Conservation (phyloP, 2,888 invertebrate species). For the Dicyrtoma fusca region DNA sequence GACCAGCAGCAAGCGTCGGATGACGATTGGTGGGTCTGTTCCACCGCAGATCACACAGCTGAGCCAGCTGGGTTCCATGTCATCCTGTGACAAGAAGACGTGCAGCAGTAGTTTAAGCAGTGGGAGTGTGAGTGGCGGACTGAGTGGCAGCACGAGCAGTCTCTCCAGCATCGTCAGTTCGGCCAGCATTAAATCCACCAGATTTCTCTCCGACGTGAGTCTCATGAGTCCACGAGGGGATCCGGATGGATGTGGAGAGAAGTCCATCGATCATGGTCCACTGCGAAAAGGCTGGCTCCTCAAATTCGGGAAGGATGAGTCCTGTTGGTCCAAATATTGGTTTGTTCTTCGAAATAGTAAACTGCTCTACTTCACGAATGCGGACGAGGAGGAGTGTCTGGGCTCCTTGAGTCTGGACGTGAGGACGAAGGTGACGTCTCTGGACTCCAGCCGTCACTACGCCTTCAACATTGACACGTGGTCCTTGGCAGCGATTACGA, state of each 20-base stretch:
- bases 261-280: constrained; percentile 60
- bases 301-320: constrained; percentile 65
- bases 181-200: constrained; percentile 14
- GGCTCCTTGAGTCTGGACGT: constrained; percentile 50
- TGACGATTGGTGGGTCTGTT: constrained; percentile 37
- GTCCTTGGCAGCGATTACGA: constrained; percentile 80
- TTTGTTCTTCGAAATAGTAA: constrained; percentile 90
- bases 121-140: constrained; percentile 4
- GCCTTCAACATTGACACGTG: constrained; percentile 42
- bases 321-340: constrained; percentile 85
- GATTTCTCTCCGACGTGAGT: constrained; percentile 35
- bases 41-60: constrained; percentile 21
- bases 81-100: constrained; percentile 12
- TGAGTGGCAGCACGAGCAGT: not conserved
- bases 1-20: constrained; percentile 27
- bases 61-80: not conserved
- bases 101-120: constrained; percentile 10
- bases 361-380: constrained; percentile 71
- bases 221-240: constrained; percentile 68
- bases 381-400: constrained; percentile 53
- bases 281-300: constrained; percentile 83
- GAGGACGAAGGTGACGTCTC: constrained; percentile 48
- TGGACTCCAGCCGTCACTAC: constrained; percentile 53
- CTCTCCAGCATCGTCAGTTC: not conserved
- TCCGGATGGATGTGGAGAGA: constrained; percentile 74